These are phyloP conservation scores for Ctenochaetus hawaiiensis DNA, from an alignment of 2,797 vertebrate species.

Conservation along the genomic window DNA sequence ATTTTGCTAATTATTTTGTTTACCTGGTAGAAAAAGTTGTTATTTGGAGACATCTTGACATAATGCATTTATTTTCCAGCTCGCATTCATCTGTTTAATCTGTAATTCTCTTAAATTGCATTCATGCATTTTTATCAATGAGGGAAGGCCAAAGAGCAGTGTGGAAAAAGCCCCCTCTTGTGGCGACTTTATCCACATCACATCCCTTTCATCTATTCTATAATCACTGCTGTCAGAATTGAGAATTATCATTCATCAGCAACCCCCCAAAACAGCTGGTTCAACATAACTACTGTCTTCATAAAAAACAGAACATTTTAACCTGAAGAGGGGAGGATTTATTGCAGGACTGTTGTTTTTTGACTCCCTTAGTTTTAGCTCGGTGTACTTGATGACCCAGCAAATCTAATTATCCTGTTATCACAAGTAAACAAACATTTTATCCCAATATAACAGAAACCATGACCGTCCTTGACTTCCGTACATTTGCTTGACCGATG, in stretches of 20 bases:
- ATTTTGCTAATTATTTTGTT: background rate
- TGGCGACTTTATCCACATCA: background rate
- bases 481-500: background rate
- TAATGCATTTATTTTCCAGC: background rate
- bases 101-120: background rate
- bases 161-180: background rate
- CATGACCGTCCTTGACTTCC: background rate
- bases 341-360: background rate
- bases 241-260: too few relatives aligned
- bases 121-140: background rate
- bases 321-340: background rate
- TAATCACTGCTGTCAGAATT: too few relatives aligned
- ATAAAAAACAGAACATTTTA: background rate
- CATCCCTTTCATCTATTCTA: background rate
- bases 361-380: background rate
- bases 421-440: constrained; percentile 9
- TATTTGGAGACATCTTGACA: background rate
- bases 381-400: background rate
- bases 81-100: background rate
- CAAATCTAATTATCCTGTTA: background rate
- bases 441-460: background rate
- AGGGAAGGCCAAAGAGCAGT: background rate
- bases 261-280: background rate
- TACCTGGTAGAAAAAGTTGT: background rate
- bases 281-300: background rate